Evolutionary conservation across 2,113 vertebrate genomes (phyloP).

Genomic region (Apaloderma vittatum): DNA sequence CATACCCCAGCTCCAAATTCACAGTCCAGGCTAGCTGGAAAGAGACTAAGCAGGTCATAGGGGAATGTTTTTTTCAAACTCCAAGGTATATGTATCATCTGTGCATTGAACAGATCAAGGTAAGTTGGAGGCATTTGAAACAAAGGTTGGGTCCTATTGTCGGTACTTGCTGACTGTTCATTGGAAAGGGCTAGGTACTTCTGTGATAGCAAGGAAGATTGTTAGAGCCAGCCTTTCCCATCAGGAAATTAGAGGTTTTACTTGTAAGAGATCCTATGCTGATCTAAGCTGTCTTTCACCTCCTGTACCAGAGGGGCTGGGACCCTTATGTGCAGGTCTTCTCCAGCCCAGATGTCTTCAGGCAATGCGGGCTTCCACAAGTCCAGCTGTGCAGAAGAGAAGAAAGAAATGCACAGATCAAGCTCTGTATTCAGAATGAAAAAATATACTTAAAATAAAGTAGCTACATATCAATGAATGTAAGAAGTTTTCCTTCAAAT

Average conservation of each 20-base stretch:
- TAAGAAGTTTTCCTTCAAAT: neutral
- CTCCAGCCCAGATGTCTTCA: constrained; percentile 26
- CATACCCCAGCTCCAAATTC: neutral
- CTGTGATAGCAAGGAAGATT: neutral
- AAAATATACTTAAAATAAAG: neutral
- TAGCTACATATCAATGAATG: neutral
- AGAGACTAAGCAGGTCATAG: neutral
- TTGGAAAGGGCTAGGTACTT: neutral
- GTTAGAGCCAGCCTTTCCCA: neutral
- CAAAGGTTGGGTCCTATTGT: neutral
- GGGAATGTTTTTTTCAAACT: neutral
- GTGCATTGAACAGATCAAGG: neutral
- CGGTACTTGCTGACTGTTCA: neutral
- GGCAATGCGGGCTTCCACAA: constrained; percentile 41
- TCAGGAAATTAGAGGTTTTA: constrained; percentile 1
- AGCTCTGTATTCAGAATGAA: neutral
- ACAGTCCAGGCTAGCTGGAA: neutral
- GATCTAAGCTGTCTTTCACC: constrained; percentile 31
- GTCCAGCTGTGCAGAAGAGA: constrained; percentile 35
- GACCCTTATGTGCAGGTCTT: constrained; percentile 17
- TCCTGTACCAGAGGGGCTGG: constrained; percentile 13
- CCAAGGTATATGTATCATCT: neutral
- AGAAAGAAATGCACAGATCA: constrained; percentile 19
- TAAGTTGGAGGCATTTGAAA: neutral
- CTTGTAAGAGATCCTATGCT: neutral